Conservation (phyloP, 2,113 vertebrate genomes). For the Cynocephalus volans region DNA sequence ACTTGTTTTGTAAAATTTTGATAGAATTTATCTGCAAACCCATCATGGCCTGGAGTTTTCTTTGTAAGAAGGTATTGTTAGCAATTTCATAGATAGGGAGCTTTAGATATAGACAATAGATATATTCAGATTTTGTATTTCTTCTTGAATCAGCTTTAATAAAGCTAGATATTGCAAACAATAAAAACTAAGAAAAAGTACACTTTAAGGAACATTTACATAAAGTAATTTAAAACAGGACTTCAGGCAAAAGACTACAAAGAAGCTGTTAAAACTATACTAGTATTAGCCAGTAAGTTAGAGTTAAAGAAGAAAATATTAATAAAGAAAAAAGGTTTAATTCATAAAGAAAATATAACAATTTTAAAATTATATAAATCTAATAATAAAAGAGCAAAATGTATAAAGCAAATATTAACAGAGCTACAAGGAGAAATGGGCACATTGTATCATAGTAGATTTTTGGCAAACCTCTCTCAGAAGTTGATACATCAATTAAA, state of each 20-base stretch:
- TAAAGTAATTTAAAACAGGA: background rate
- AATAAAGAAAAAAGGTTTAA: background rate
- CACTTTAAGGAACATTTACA: background rate
- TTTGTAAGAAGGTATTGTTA: background rate
- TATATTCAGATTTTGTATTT: background rate
- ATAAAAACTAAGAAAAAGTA: background rate
- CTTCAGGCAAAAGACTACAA: background rate
- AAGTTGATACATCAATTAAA: background rate
- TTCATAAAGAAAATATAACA: background rate
- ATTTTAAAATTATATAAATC: background rate
- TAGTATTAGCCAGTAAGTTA: background rate
- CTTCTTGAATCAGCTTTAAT: background rate
- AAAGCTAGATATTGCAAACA: background rate
- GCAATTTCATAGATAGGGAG: background rate
- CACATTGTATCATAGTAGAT: background rate
- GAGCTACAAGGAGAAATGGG: background rate
- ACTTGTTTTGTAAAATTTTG: background rate
- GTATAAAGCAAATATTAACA: background rate
- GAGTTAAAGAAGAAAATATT: conserved; percentile 44
- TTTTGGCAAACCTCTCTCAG: background rate
- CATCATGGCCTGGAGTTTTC: background rate
- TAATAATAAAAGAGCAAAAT: background rate
- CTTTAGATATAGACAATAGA: background rate
- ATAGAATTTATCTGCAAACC: background rate
- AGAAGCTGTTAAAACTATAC: background rate